phyloP scores from a whole-genome alignment of 2,113 vertebrate genomes.

The Cervus canadensis region DNA sequence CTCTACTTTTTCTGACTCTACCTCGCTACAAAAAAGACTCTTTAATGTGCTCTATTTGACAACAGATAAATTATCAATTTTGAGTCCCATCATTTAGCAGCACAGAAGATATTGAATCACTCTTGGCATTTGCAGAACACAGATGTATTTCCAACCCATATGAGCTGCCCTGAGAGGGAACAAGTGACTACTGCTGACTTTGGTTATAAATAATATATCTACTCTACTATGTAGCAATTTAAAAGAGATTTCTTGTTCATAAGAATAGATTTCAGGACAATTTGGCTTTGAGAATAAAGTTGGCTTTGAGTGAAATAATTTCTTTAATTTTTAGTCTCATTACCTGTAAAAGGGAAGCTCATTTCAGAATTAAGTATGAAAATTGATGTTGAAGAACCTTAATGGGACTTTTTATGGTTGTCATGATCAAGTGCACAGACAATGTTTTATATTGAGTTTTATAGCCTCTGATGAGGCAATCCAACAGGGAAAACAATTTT shows the following conservation, averaged over 20 bases:
- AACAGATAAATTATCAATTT: neutral
- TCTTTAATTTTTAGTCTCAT: neutral
- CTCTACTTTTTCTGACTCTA: neutral
- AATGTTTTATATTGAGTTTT: neutral
- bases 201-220: neutral
- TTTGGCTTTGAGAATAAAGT: neutral
- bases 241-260: neutral
- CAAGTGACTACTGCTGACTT: neutral
- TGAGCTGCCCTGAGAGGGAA: neutral
- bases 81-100: neutral
- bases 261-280: neutral
- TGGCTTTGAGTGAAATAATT: neutral
- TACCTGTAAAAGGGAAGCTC: neutral
- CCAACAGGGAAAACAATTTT: neutral
- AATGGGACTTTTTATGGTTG: neutral
- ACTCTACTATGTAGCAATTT: neutral
- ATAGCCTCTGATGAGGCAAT: neutral
- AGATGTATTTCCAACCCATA: neutral
- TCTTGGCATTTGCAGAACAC: neutral
- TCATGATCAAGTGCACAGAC: neutral
- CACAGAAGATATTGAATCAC: neutral
- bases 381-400: neutral
- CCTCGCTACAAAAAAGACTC: neutral
- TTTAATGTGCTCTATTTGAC: neutral
- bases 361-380: constrained; percentile 11